phyloP scores from a whole-genome alignment of 2,888 invertebrate species.

The Frankliniella fusca region DNA sequence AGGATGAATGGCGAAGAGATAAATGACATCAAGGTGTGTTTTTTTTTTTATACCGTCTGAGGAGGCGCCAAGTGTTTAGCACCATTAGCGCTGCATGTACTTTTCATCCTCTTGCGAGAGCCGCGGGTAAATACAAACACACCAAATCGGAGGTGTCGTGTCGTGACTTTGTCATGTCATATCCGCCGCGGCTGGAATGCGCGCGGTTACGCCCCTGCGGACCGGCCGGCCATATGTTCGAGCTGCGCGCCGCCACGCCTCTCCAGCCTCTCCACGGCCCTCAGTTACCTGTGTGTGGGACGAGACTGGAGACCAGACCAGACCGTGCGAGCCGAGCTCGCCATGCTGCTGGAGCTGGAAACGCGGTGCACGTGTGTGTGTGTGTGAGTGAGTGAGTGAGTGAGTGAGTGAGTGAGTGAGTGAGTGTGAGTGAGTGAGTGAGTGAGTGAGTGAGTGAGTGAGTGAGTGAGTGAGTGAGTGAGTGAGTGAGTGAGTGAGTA shows the following conservation, averaged over 20 bases:
- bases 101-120: no score
- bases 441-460: background rate
- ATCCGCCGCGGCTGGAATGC: slow-evolving; percentile 12
- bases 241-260: background rate
- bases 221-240: slow-evolving; percentile 8
- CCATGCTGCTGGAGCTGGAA: no score
- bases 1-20: no score
- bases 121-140: no score
- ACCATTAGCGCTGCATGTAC: no score
- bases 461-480: background rate
- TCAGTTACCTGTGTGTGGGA: slow-evolving; percentile 1
- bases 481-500: no score
- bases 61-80: no score
- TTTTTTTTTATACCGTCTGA: no score
- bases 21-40: no score
- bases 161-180: background rate
- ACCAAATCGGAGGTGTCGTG: background rate
- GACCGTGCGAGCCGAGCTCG: no score
- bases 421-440: background rate
- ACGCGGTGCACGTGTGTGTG: background rate
- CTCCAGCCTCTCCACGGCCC: slow-evolving; percentile 1
- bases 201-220: background rate
- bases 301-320: background rate
- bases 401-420: background rate
- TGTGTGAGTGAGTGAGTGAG: background rate